A percentile compares a stretch with the other conserved stretches of the same genome.
Conservation (phyloP, 2,113 vertebrate species). For the Loxodonta africana region DNA sequence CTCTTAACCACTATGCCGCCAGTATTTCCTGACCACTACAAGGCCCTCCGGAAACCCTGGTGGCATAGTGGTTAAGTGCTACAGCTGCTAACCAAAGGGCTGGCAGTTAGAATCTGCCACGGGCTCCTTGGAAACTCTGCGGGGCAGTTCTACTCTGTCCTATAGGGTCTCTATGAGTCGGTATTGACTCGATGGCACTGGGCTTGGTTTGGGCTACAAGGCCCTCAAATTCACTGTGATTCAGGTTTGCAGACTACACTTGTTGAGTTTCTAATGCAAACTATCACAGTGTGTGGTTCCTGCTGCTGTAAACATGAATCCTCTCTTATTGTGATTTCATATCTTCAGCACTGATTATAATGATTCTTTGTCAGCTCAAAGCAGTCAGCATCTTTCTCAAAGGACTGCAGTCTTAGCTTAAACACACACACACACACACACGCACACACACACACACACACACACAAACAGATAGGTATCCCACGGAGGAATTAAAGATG, state of each 20-base stretch:
- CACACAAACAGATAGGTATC: neutral
- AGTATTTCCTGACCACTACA: too few species aligned
- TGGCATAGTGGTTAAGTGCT: too few species aligned
- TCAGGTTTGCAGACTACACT: constrained; percentile 82
- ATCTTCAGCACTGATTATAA: constrained; percentile 88
- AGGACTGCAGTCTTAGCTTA: constrained; percentile 63
- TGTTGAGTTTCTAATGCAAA: constrained; percentile 90
- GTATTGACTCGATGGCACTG: too few species aligned
- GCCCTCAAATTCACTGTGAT: constrained; percentile 80
- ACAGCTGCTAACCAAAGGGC: too few species aligned
- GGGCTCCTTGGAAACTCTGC: too few species aligned
- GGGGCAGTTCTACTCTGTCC: too few species aligned
- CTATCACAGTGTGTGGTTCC: constrained; percentile 88
- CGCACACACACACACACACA: neutral
- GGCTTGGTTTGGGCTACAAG: neutral
- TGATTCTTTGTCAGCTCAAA: constrained; percentile 87
- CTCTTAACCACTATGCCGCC: too few species aligned
- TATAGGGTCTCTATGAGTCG: too few species aligned
- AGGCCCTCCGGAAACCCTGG: too few species aligned
- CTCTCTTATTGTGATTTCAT: constrained; percentile 87
- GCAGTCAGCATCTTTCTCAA: constrained; percentile 86
- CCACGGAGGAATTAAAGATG: constrained; percentile 35
- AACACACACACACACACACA: neutral
- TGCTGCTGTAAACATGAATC: constrained; percentile 88
- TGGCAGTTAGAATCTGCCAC: too few species aligned